Evolutionary conservation across 2,797 vertebrate species (phyloP).

Genomic region (Furcifer pardalis): DNA sequence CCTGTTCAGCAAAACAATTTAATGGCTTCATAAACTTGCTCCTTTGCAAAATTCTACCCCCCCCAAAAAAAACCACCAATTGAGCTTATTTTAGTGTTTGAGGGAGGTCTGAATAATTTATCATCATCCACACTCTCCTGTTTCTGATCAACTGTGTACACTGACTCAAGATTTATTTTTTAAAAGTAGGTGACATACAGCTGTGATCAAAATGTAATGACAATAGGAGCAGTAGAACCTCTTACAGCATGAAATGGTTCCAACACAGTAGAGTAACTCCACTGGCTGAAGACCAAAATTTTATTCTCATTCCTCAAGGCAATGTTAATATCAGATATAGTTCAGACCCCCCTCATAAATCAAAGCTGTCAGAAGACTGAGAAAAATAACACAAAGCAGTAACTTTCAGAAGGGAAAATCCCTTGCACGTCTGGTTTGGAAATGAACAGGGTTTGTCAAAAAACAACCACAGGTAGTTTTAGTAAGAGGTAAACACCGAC

Average conservation of each 20-base stretch:
- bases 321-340: slow-evolving; percentile 19
- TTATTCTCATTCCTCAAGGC: slow-evolving; percentile 42
- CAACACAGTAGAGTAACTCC: slow-evolving; percentile 55
- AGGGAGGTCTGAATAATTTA: not conserved
- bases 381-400: not conserved
- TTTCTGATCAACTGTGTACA: not conserved
- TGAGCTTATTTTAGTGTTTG: not conserved
- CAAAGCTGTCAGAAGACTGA: slow-evolving; percentile 9
- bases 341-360: slow-evolving; percentile 32
- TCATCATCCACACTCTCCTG: not conserved
- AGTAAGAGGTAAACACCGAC: not conserved
- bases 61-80: not conserved
- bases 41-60: not conserved
- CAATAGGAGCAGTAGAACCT: slow-evolving; percentile 22
- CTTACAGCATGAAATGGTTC: slow-evolving; percentile 30
- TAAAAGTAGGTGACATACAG: slow-evolving; percentile 4
- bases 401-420: slow-evolving; percentile 26
- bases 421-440: slow-evolving; percentile 5
- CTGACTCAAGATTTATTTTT: not conserved
- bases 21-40: not conserved
- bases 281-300: slow-evolving; percentile 38
- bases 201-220: slow-evolving; percentile 1
- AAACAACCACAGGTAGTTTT: not conserved
- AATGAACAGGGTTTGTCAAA: not conserved
- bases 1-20: not conserved